phyloP scores from a whole-genome alignment of 2,888 invertebrate genomes.

The Oscheius sp. region DNA sequence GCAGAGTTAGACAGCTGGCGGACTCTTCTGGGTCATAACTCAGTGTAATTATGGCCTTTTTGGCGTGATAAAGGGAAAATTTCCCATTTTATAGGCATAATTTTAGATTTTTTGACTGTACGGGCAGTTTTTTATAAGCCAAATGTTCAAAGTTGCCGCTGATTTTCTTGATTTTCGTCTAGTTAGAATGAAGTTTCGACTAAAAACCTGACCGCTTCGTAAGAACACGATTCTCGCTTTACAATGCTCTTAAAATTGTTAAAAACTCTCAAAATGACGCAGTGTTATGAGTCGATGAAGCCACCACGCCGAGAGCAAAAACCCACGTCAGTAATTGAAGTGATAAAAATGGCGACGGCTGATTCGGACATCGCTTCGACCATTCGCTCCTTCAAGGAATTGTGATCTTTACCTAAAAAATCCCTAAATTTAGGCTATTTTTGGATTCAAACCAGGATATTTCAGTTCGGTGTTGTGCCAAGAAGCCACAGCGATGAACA shows the following conservation, averaged over 20 bases:
- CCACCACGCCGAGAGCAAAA: background rate
- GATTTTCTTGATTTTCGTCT: too few species aligned
- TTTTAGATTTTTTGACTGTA: too few species aligned
- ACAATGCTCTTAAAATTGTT: background rate
- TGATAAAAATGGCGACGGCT: constrained; percentile 93
- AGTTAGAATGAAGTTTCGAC: too few species aligned
- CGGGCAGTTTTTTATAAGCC: too few species aligned
- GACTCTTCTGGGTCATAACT: too few species aligned
- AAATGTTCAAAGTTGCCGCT: too few species aligned
- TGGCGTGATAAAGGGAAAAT: background rate
- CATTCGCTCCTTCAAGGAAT: constrained; percentile 85
- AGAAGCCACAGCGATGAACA: constrained; percentile 93
- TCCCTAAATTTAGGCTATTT: background rate
- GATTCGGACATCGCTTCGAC: constrained; percentile 89
- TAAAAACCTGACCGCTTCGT: too few species aligned
- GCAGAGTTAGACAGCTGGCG: background rate
- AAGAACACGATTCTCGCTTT: background rate
- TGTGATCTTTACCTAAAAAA: constrained; percentile 51
- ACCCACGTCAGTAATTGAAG: constrained; percentile 83
- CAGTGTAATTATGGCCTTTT: too few species aligned
- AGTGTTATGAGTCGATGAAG: background rate
- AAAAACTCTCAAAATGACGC: background rate
- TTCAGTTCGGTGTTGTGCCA: constrained; percentile 86
- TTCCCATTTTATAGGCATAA: too few species aligned
- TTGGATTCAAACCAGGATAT: constrained; percentile 47